These are phyloP conservation scores for Andrena cerasifolii DNA, from an alignment of 1,140 invertebrate species.

Conservation along the genomic window DNA sequence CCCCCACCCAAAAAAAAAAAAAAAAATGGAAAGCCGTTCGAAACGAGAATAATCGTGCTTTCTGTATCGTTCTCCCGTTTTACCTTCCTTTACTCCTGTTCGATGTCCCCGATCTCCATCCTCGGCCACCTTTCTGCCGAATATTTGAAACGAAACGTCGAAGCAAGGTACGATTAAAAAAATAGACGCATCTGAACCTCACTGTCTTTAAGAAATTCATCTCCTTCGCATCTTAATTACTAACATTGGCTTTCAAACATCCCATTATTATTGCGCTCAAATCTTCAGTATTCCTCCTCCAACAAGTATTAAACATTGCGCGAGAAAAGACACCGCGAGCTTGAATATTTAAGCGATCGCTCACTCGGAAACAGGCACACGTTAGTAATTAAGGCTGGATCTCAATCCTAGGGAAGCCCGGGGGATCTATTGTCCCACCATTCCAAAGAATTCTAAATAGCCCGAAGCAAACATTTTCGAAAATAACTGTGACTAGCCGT, in stretches of 20 bases:
- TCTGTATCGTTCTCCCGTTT: conserved; percentile 65
- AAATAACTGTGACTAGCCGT: neutral
- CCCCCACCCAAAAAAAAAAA: conserved; percentile 69
- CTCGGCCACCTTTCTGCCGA: conserved; percentile 21
- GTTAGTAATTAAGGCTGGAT: conserved; percentile 2
- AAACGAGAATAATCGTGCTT: conserved; percentile 62
- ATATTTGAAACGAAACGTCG: conserved; percentile 32
- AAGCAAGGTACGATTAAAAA: conserved; percentile 51
- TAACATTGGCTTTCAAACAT: neutral
- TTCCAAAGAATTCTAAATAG: conserved; percentile 4
- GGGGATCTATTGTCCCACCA: neutral
- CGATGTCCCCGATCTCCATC: conserved; percentile 44
- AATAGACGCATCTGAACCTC: conserved; percentile 4
- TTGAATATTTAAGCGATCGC: neutral
- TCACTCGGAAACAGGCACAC: neutral
- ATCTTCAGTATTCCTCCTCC: neutral
- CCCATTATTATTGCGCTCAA: neutral
- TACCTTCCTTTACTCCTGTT: conserved; percentile 45
- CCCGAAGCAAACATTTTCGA: neutral
- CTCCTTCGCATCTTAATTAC: too few species aligned
- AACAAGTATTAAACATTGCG: too few species aligned
- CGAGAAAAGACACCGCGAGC: neutral
- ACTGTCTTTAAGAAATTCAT: too few species aligned
- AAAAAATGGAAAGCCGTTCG: conserved; percentile 27
- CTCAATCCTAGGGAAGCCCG: conserved; percentile 6